Evolutionary conservation across 2,888 invertebrate genomes (phyloP).

Genomic region (Cryptus viduatorius): DNA sequence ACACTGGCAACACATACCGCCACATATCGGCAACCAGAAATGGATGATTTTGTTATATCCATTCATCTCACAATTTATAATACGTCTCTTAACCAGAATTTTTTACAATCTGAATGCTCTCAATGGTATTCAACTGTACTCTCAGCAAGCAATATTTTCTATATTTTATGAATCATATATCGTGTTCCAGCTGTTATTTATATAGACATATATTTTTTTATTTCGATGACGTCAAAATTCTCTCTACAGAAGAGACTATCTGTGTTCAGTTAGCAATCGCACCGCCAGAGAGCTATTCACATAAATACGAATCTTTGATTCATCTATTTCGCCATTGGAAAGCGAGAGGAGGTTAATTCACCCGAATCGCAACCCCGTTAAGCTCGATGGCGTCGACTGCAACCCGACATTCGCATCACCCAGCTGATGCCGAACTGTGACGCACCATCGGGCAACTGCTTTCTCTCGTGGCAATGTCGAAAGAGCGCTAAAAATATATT

Average conservation of each 20-base stretch:
- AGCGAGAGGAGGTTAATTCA: constrained; percentile 9
- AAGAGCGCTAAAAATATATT: constrained; percentile 30
- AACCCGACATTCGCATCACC: constrained; percentile 13
- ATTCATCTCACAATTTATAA: neutral
- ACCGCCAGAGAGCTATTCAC: neutral
- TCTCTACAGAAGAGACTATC: neutral
- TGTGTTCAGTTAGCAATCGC: neutral
- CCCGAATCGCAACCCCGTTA: neutral
- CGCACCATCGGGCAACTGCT: neutral
- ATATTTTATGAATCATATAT: too few relatives aligned
- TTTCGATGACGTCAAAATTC: neutral
- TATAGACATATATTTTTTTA: neutral
- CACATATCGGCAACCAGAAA: constrained; percentile 49
- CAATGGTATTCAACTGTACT: neutral
- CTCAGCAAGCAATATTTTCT: neutral
- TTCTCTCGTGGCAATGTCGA: constrained; percentile 7
- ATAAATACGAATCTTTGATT: constrained; percentile 2
- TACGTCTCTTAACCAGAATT: neutral
- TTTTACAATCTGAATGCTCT: neutral
- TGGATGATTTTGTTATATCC: constrained; percentile 24
- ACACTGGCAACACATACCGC: constrained; percentile 21
- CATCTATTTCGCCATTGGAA: neutral
- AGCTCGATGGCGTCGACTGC: constrained; percentile 12
- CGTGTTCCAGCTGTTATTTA: too few relatives aligned
- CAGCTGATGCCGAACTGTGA: constrained; percentile 34